Conservation (phyloP, 2,888 invertebrate species). For the Rotaria magnacalcarata region DNA sequence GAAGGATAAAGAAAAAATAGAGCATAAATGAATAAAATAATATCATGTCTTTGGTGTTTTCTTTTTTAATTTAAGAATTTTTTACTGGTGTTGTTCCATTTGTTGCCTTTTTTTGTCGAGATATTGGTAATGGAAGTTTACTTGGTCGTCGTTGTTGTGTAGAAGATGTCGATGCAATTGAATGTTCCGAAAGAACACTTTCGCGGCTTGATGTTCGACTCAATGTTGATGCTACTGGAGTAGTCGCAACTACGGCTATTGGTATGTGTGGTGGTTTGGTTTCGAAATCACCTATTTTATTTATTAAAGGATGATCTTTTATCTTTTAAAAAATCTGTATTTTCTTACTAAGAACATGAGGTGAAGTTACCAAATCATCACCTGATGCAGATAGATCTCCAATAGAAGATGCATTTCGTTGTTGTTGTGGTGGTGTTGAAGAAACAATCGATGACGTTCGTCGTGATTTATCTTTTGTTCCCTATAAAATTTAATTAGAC, state of each 20-base stretch:
- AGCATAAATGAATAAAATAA: neutral
- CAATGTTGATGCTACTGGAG: neutral
- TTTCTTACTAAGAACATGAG: neutral
- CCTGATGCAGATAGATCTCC: neutral
- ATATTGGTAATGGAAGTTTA: conserved; percentile 25
- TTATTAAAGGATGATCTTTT: no score
- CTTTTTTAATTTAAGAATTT: neutral
- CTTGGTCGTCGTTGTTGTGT: neutral
- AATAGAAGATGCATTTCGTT: neutral
- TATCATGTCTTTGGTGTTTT: neutral
- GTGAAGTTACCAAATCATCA: neutral
- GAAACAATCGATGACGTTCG: neutral
- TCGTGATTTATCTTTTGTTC: neutral
- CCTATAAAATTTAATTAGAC: no score
- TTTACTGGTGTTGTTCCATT: neutral
- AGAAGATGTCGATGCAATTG: neutral
- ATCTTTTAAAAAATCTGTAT: neutral
- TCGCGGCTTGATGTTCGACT: conserved; percentile 22
- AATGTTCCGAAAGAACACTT: neutral
- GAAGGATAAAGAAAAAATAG: neutral
- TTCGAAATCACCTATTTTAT: neutral
- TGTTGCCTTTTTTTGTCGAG: neutral
- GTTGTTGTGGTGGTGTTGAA: neutral
- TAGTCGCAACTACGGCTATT: neutral
- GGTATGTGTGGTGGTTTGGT: neutral